Conservation (phyloP, 2,888 invertebrate species). For the Perithous albicinctus region DNA sequence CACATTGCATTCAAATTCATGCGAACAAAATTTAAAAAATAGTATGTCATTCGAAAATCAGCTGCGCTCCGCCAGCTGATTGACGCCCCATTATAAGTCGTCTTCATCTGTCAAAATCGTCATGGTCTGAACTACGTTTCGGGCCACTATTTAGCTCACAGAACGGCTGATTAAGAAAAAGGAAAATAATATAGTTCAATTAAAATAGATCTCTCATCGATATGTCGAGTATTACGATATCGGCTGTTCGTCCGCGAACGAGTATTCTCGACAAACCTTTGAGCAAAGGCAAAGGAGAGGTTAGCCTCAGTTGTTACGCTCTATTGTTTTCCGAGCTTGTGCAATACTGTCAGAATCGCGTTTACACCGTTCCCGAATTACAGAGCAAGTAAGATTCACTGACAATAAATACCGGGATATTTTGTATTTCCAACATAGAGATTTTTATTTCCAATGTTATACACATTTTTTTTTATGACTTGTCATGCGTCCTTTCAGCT, state of each 20-base stretch:
- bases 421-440: too few relatives aligned
- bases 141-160: not conserved
- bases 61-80: too few relatives aligned
- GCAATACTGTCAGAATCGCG: conserved; percentile 98
- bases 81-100: not conserved
- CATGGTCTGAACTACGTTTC: not conserved
- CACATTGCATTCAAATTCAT: too few relatives aligned
- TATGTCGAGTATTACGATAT: conserved; percentile 80
- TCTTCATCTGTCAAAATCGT: conserved; percentile 49
- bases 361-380: conserved; percentile 97
- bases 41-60: too few relatives aligned
- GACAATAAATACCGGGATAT: too few relatives aligned
- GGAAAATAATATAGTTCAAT: not conserved
- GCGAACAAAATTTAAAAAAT: too few relatives aligned
- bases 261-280: conserved; percentile 96
- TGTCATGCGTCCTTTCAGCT: too few relatives aligned
- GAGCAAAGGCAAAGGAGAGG: conserved; percentile 96
- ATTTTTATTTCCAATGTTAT: too few relatives aligned
- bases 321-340: conserved; percentile 99
- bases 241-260: conserved; percentile 87
- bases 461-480: too few relatives aligned
- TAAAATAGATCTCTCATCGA: not conserved
- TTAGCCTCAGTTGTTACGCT: conserved; percentile 96
- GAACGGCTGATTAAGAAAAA: not conserved
- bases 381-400: conserved; percentile 94